Base-by-base conservation (phyloP, 2,888 invertebrate genomes). In the Chrysodeixis includens region DNA sequence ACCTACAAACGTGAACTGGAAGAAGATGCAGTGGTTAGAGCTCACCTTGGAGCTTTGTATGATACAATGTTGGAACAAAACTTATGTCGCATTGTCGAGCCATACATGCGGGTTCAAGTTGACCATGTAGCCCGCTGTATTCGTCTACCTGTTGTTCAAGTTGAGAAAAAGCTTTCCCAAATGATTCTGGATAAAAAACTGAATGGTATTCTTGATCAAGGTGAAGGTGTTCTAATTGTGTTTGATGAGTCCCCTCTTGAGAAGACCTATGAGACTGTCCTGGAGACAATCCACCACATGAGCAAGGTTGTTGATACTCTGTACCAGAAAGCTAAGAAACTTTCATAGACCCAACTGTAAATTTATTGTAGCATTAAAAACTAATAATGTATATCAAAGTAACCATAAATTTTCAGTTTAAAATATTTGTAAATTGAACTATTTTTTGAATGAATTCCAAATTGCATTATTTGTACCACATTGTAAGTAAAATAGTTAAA, bases 111-210 rank as follows among this genome's bases (percentile, higher is more conserved):
- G 84, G 99, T 99, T 0, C 98, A 99, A 96, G 98, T 98, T 8
- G 97, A 98, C 74, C 98, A 99, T 93, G 97, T 99, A 80, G 98
- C 99, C 30, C 97, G 97, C 81, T 97, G 97, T 83, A 99, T 99
- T 93, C 97, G 98, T 84, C 95, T 99, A 71, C 97, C 98, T 12
- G 97, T 98, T 66, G 90, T 96, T 95, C 97, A 97, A 95, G 99
- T 99, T 60, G 99, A 99, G 93, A 99, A 99, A 95, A 99, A 99
- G 94, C 95, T 99, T 67, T 99, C 99, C 57, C 99, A 99, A 94
- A 99, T 99, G 99, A 99, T 99, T 89, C 95, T 99, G 90, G 99
- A 99, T 93, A 98, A 99, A 88, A 99, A 99, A 93, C 97, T 99
- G 82, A 97, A 97, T 94, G 99, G 99, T 22, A 99, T 99, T 82